Evolutionary conservation across 2,797 vertebrate genomes (phyloP).

Genomic region (Zenarchopterus dispar): DNA sequence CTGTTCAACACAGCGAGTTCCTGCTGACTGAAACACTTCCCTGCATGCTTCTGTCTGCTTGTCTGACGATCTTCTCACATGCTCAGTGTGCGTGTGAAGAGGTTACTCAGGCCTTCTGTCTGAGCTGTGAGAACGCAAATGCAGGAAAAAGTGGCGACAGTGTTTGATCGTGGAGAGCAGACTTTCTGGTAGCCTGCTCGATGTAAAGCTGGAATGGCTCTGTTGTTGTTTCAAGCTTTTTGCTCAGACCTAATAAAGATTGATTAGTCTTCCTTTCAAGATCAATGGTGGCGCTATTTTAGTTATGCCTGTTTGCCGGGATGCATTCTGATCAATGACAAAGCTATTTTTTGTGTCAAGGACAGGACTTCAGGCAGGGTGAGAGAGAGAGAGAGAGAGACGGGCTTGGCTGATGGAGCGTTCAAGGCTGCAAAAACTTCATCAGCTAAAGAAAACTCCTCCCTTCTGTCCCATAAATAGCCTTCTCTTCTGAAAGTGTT

Average conservation of each 20-base stretch:
- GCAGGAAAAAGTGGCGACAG: constrained; percentile 23
- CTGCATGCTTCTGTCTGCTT: constrained; percentile 53
- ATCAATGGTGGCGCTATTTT: constrained; percentile 80
- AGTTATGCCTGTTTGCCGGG: constrained; percentile 71
- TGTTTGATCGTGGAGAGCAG: constrained; percentile 31
- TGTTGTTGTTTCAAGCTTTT: constrained; percentile 48
- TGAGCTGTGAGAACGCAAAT: constrained; percentile 47
- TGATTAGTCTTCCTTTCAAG: constrained; percentile 70
- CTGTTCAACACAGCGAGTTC: constrained; percentile 69
- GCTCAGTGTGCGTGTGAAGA: constrained; percentile 50
- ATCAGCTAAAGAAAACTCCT: constrained; percentile 19
- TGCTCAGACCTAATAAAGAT: constrained; percentile 77
- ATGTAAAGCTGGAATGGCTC: constrained; percentile 21
- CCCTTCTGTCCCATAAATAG: constrained; percentile 30
- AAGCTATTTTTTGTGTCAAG: constrained; percentile 68
- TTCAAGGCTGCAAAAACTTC: constrained; percentile 61
- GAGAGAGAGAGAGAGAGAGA: constrained; percentile 27
- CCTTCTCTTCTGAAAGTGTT: constrained; percentile 38
- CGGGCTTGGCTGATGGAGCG: constrained; percentile 55
- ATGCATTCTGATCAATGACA: constrained; percentile 75
- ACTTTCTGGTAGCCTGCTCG: constrained; percentile 45
- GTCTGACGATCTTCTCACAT: constrained; percentile 49
- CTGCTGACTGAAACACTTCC: constrained; percentile 70
- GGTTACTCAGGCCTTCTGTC: constrained; percentile 54
- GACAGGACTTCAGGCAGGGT: constrained; percentile 58